Conservation (phyloP, 64 coral and sea anemone species). For the Montipora foliosa region DNA sequence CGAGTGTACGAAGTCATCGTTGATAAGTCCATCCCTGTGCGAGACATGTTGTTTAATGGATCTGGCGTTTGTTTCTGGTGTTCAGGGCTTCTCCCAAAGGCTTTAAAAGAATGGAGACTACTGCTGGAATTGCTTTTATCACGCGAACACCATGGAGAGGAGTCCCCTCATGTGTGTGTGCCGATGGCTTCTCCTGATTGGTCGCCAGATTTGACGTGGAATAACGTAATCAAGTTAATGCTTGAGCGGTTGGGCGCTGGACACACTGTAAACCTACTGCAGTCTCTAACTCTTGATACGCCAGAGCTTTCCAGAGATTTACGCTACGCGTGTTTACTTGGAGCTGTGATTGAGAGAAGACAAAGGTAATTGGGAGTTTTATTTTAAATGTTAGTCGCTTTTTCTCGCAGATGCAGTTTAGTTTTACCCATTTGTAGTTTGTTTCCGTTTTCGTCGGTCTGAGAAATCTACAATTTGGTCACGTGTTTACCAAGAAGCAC, state of each 20-base stretch:
- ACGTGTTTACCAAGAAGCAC: too few species aligned
- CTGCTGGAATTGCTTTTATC: constrained; percentile 48
- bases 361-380: constrained; percentile 43
- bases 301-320: constrained; percentile 47
- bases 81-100: constrained; percentile 41
- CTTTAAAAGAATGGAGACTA: constrained; percentile 57
- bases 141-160: background rate
- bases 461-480: too few species aligned
- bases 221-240: constrained; percentile 64
- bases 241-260: constrained; percentile 77
- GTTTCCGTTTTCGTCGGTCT: too few species aligned
- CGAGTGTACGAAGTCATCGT: too few species aligned
- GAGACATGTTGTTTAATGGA: background rate
- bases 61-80: background rate
- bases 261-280: constrained; percentile 79
- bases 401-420: too few species aligned
- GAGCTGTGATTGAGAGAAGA: constrained; percentile 80
- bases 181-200: constrained; percentile 42
- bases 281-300: constrained; percentile 53
- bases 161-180: constrained; percentile 3
- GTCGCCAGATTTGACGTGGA: constrained; percentile 54
- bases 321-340: constrained; percentile 82
- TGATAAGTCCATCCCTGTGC: too few species aligned
- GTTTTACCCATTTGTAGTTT: too few species aligned
- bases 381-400: too few species aligned